These are phyloP conservation scores for Hipposideros larvatus DNA, from an alignment of 2,797 vertebrate genomes.

Conservation along the genomic window DNA sequence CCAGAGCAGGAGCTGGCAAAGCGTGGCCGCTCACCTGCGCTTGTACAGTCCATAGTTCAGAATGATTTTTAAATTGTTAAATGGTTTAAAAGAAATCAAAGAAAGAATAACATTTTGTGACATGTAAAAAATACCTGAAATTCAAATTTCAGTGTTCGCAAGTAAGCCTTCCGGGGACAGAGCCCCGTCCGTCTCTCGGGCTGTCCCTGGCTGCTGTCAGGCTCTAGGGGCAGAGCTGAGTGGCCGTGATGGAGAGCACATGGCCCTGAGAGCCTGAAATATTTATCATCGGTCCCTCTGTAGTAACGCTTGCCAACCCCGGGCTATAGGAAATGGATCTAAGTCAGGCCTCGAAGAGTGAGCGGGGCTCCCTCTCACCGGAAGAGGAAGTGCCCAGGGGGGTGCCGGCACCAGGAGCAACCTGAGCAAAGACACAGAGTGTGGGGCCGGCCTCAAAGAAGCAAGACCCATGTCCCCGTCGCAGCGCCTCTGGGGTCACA, in stretches of 20 bases:
- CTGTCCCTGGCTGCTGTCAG: background rate
- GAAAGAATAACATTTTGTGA: constrained; percentile 56
- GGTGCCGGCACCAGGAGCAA: accelerated
- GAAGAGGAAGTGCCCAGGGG: background rate
- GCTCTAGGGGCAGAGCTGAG: background rate
- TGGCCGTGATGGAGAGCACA: background rate
- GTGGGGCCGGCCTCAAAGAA: accelerated
- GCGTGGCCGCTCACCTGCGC: background rate
- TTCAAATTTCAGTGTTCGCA: background rate
- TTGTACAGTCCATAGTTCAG: background rate
- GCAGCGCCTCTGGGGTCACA: background rate
- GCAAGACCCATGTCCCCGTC: accelerated
- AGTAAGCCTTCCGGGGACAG: constrained; percentile 8
- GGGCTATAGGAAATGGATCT: background rate
- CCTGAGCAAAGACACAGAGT: accelerated
- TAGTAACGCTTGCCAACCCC: accelerated
- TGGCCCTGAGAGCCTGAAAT: background rate
- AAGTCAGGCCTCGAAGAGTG: background rate
- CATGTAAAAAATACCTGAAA: background rate
- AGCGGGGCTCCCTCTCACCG: background rate
- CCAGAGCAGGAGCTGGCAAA: background rate
- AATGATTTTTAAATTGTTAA: constrained; percentile 13
- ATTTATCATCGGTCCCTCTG: background rate
- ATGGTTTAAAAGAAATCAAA: background rate
- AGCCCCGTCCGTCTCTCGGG: background rate